Evolutionary conservation across 2,113 vertebrate species (phyloP).

Genomic region (Chunga burmeisteri): DNA sequence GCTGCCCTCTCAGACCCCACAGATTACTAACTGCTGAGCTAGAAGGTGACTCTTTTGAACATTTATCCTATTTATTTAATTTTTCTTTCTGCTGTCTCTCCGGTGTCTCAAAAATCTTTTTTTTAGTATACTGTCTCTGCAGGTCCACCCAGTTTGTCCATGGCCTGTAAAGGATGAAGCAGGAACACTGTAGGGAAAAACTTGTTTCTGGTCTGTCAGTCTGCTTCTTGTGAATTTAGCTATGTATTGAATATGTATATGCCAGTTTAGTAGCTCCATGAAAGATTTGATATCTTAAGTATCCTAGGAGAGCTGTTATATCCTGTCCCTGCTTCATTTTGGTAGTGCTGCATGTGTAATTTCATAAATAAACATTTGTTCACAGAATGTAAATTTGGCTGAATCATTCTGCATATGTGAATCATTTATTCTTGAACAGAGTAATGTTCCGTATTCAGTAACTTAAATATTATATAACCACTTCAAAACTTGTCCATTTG

Average conservation of each 20-base stretch:
- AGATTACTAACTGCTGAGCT: background rate
- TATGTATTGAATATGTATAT: background rate
- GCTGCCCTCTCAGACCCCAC: background rate
- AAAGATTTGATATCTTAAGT: background rate
- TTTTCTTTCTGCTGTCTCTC: background rate
- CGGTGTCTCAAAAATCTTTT: background rate
- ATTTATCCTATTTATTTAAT: background rate
- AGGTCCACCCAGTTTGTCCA: background rate
- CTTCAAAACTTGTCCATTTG: conserved; percentile 56
- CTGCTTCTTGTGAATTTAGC: background rate
- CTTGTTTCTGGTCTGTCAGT: background rate
- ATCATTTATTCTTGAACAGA: conserved; percentile 64
- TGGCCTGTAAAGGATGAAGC: background rate
- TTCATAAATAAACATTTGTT: conserved; percentile 66
- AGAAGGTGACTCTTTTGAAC: background rate
- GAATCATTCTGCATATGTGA: conserved; percentile 61
- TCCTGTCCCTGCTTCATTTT: background rate
- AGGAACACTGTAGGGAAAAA: background rate
- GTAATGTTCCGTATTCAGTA: background rate
- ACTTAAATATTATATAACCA: conserved; percentile 65
- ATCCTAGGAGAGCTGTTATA: conserved; percentile 10
- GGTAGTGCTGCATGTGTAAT: conserved; percentile 27
- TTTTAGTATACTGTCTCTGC: background rate
- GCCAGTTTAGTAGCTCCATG: conserved; percentile 29
- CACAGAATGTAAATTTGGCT: conserved; percentile 63